Conservation (phyloP, 2,888 invertebrate species). For the Cybosia mesomella region DNA sequence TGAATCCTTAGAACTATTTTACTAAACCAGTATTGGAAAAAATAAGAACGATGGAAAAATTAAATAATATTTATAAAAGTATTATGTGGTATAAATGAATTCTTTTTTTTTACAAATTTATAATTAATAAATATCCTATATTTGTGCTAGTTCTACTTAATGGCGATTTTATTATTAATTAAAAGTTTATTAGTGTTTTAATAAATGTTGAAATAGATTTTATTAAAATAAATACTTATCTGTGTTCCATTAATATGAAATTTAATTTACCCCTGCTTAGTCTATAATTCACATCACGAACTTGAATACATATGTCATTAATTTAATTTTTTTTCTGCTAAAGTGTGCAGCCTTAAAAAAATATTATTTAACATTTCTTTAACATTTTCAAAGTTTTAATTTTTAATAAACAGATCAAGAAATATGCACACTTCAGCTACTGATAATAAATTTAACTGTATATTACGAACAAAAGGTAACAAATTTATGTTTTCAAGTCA, state of each 20-base stretch:
- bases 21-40: constrained; percentile 7
- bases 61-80: not conserved
- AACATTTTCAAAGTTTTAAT: no score
- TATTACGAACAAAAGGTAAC: no score
- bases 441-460: no score
- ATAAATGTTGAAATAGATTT: constrained; percentile 73
- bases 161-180: constrained; percentile 44
- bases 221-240: constrained; percentile 77
- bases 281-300: not conserved
- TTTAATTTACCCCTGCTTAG: not conserved
- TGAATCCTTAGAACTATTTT: constrained; percentile 21
- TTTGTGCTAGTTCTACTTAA: constrained; percentile 29
- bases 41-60: not conserved
- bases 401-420: no score
- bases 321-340: no score
- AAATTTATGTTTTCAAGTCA: no score
- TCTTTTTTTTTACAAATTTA: not conserved
- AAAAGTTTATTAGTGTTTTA: constrained; percentile 60
- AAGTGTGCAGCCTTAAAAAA: no score
- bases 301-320: not conserved
- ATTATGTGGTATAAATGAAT: not conserved
- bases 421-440: no score
- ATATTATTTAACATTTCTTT: no score
- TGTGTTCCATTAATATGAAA: constrained; percentile 60
- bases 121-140: not conserved